A percentile compares a stretch with the other conserved stretches of the same genome.
Evolutionary conservation across 2,888 invertebrate species (phyloP).

Genomic region (Phragmatobia fuliginosa): DNA sequence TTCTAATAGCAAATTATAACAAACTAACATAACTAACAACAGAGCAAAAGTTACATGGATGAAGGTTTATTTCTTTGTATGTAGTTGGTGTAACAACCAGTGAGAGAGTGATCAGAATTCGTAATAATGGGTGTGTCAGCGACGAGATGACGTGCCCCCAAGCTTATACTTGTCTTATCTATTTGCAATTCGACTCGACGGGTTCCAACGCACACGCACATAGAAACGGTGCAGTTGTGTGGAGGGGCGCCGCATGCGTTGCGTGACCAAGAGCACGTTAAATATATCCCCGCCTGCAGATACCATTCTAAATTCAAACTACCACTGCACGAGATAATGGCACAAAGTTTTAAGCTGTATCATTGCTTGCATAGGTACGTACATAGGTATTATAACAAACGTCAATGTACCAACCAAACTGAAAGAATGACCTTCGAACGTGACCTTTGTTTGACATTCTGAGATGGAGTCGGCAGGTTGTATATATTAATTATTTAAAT

Average conservation of each 20-base stretch:
- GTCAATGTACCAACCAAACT: conserved; percentile 18
- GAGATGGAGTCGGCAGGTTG: conserved; percentile 24
- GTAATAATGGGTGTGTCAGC: conserved; percentile 51
- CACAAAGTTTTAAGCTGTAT: conserved; percentile 5
- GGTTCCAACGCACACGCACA: neutral
- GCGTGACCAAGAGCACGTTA: conserved; percentile 29
- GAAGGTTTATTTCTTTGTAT: too few relatives aligned
- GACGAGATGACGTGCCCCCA: conserved; percentile 61
- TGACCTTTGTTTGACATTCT: conserved; percentile 25
- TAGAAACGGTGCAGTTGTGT: neutral
- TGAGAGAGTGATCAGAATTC: too few relatives aligned
- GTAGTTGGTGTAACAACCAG: too few relatives aligned
- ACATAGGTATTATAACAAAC: neutral
- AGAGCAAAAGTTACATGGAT: neutral
- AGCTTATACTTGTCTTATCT: conserved; percentile 49
- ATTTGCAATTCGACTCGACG: neutral
- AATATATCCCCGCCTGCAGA: conserved; percentile 21
- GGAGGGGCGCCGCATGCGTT: neutral
- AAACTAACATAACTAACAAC: neutral
- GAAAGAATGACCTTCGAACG: conserved; percentile 36
- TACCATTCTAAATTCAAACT: conserved; percentile 8
- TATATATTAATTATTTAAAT: neutral
- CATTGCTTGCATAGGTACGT: conserved; percentile 10
- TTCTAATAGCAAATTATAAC: too few relatives aligned
- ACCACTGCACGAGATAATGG: conserved; percentile 3